Percentiles rank a stretch among this genome's conserved stretches.
Conservation (phyloP, 1,140 invertebrate species). For the Oryctes rhinoceros region DNA sequence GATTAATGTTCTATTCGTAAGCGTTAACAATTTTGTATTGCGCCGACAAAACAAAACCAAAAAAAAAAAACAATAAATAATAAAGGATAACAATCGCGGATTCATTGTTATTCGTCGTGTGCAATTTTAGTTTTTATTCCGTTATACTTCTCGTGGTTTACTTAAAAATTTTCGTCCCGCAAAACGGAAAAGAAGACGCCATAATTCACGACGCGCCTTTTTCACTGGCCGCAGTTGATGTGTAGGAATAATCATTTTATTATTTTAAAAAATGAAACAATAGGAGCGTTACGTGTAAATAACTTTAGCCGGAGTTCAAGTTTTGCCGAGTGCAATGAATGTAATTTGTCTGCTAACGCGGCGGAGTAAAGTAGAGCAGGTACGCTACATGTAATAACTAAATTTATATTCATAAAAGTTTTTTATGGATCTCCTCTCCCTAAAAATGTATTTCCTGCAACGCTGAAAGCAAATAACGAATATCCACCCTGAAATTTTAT, state of each 20-base stretch:
- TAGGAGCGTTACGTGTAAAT: slow-evolving; percentile 17
- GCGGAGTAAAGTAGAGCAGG: neutral
- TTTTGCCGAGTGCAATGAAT: neutral
- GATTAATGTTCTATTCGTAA: too few relatives aligned
- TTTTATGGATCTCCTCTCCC: neutral
- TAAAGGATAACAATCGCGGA: too few relatives aligned
- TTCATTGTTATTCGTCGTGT: neutral
- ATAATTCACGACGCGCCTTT: neutral
- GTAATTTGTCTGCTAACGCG: neutral
- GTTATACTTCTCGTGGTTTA: neutral
- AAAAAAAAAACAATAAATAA: too few relatives aligned
- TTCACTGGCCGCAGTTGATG: neutral
- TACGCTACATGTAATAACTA: slow-evolving; percentile 12
- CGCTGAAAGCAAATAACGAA: neutral
- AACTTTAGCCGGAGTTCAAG: neutral
- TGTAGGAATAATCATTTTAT: neutral
- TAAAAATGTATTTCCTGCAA: neutral
- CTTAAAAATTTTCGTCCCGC: neutral
- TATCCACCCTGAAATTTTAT: neutral
- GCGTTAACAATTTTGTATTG: too few relatives aligned
- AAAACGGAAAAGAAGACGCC: slow-evolving; percentile 4
- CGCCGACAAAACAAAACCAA: too few relatives aligned
- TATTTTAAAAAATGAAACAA: slow-evolving; percentile 28
- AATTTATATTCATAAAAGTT: slow-evolving; percentile 31
- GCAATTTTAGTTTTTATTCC: neutral